Evolutionary conservation across 2,113 vertebrate species (phyloP).

Genomic region (Vicugna pacos): DNA sequence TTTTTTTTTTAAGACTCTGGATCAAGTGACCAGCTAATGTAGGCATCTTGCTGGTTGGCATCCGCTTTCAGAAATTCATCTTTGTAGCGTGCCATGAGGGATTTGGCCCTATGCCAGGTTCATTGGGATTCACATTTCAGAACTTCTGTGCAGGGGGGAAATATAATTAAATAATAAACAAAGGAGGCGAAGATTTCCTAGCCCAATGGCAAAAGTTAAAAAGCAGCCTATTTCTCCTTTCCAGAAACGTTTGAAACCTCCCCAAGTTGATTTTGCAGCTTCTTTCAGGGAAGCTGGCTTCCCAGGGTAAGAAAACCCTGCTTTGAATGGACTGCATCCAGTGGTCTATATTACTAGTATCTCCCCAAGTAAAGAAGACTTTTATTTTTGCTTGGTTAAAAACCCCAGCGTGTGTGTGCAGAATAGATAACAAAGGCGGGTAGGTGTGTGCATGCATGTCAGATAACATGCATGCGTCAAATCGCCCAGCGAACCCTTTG

Average conservation of each 20-base stretch:
- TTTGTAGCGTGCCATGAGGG: constrained; percentile 37
- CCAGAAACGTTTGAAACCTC: constrained; percentile 56
- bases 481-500: not conserved
- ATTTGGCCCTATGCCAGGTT: not conserved
- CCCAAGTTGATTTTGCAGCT: not conserved
- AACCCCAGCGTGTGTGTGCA: not conserved
- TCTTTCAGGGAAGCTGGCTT: constrained; percentile 12
- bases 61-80: constrained; percentile 60
- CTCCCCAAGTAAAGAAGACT: not conserved
- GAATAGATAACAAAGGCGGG: not conserved
- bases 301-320: not conserved
- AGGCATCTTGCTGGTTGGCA: constrained; percentile 56
- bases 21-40: constrained; percentile 60
- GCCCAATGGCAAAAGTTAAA: constrained; percentile 24
- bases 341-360: not conserved
- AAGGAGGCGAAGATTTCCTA: not conserved
- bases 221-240: constrained; percentile 50
- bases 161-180: constrained; percentile 65
- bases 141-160: not conserved
- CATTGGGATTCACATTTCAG: constrained; percentile 38
- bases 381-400: not conserved
- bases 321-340: not conserved
- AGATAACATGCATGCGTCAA: not conserved
- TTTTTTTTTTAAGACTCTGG: constrained; percentile 52
- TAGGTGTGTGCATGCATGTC: rapidly evolving